phyloP scores from a whole-genome alignment of 2,888 invertebrate species.

The Alsophila aescularia region DNA sequence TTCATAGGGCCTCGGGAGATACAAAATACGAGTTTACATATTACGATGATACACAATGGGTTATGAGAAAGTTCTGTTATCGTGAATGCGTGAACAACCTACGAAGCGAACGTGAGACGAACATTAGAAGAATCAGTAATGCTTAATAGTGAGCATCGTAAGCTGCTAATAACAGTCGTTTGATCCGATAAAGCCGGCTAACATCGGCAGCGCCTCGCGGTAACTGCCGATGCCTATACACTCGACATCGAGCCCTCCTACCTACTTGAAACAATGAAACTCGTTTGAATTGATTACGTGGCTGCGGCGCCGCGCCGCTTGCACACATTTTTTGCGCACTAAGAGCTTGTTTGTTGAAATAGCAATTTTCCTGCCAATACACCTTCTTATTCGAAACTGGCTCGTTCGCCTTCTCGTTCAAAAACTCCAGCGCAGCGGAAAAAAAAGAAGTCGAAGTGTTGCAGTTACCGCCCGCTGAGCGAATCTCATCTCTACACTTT shows the following conservation, averaged over 20 bases:
- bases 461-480: slow-evolving; percentile 60
- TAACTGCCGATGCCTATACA: slow-evolving; percentile 60
- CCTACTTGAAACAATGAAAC: slow-evolving; percentile 64
- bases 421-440: slow-evolving; percentile 55
- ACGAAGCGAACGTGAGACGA: slow-evolving; percentile 52
- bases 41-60: slow-evolving; percentile 32
- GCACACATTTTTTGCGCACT: slow-evolving; percentile 62
- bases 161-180: slow-evolving; percentile 64
- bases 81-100: slow-evolving; percentile 38
- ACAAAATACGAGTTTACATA: slow-evolving; percentile 3
- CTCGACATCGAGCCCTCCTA: slow-evolving; percentile 54
- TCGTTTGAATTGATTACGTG: slow-evolving; percentile 69
- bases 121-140: slow-evolving; percentile 62
- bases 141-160: slow-evolving; percentile 61
- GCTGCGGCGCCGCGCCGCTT: slow-evolving; percentile 57
- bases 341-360: slow-evolving; percentile 72
- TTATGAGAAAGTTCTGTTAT: slow-evolving; percentile 18
- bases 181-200: slow-evolving; percentile 61
- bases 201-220: slow-evolving; percentile 54
- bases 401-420: slow-evolving; percentile 58
- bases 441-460: slow-evolving; percentile 52
- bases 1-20: slow-evolving; percentile 16
- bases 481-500: slow-evolving; percentile 51
- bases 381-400: slow-evolving; percentile 60
- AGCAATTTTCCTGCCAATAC: slow-evolving; percentile 68